Percentiles rank a stretch among this genome's conserved stretches.
Evolutionary conservation across 2,888 invertebrate species (phyloP).

Genomic region (Pammene fasciana): DNA sequence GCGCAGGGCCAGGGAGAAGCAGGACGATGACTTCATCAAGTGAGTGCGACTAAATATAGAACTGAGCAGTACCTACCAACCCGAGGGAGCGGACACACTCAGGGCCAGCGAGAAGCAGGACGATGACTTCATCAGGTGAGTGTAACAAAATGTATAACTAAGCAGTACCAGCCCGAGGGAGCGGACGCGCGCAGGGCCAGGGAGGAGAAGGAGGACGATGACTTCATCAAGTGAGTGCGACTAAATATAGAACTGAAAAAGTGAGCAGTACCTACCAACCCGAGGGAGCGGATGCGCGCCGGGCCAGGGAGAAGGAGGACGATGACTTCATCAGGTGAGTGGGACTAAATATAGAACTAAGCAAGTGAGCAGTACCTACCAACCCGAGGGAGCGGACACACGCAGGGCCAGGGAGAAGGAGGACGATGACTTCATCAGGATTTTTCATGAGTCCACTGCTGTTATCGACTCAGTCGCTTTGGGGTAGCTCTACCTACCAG

Average conservation of each 20-base stretch:
- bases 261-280: constrained; percentile 85
- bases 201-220: constrained; percentile 89
- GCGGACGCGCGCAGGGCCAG: constrained; percentile 86
- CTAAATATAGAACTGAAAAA: too few relatives aligned
- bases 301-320: constrained; percentile 89
- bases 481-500: too few relatives aligned
- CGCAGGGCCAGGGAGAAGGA: constrained; percentile 87
- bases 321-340: constrained; percentile 83
- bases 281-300: constrained; percentile 86
- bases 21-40: constrained; percentile 88
- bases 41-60: background rate
- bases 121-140: too few relatives aligned
- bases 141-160: too few relatives aligned
- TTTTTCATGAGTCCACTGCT: too few relatives aligned
- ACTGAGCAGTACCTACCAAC: too few relatives aligned
- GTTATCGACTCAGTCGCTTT: too few relatives aligned
- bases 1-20: constrained; percentile 86
- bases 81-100: too few relatives aligned
- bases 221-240: constrained; percentile 77
- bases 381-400: constrained; percentile 85
- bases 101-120: too few relatives aligned
- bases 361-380: constrained; percentile 82
- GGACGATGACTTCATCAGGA: constrained; percentile 87
- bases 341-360: too few relatives aligned
- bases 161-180: constrained; percentile 86